Percentiles rank a stretch among this genome's conserved stretches.
phyloP scores from a whole-genome alignment of 2,888 invertebrate genomes.

The Baccha elongata region DNA sequence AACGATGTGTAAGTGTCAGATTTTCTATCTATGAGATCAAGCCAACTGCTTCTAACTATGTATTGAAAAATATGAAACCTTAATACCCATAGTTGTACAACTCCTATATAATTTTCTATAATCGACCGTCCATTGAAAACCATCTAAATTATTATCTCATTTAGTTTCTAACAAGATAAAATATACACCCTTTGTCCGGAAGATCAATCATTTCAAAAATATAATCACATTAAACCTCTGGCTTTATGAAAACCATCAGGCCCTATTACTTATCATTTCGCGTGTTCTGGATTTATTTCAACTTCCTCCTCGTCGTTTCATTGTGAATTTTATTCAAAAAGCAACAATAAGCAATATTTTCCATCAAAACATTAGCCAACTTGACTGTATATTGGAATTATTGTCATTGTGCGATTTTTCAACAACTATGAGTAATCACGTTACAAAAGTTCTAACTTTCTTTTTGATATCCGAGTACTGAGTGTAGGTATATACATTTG shows the following conservation, averaged over 20 bases:
- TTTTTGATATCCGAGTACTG: conserved; percentile 1
- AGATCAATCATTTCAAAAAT: neutral
- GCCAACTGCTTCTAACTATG: too few species aligned
- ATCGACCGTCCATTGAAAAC: too few species aligned
- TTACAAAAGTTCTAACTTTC: conserved; percentile 33
- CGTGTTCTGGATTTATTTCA: conserved; percentile 41
- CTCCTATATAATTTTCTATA: too few species aligned
- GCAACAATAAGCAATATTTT: neutral
- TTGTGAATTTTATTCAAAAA: conserved; percentile 13
- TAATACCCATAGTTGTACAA: too few species aligned
- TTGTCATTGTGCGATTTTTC: conserved; percentile 54
- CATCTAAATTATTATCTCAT: neutral
- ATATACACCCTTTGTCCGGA: neutral
- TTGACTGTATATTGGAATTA: conserved; percentile 38
- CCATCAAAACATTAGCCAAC: conserved; percentile 48
- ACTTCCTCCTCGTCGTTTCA: neutral
- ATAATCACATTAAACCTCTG: neutral
- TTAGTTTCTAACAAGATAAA: neutral
- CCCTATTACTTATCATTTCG: conserved; percentile 32
- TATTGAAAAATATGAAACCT: too few species aligned
- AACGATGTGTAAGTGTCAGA: too few species aligned
- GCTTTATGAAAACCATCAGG: neutral
- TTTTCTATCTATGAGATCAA: too few species aligned
- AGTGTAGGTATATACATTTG: neutral
- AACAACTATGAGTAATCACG: conserved; percentile 56